Conservation (phyloP, 1,140 invertebrate species). For the Rhopalosiphum padi region DNA sequence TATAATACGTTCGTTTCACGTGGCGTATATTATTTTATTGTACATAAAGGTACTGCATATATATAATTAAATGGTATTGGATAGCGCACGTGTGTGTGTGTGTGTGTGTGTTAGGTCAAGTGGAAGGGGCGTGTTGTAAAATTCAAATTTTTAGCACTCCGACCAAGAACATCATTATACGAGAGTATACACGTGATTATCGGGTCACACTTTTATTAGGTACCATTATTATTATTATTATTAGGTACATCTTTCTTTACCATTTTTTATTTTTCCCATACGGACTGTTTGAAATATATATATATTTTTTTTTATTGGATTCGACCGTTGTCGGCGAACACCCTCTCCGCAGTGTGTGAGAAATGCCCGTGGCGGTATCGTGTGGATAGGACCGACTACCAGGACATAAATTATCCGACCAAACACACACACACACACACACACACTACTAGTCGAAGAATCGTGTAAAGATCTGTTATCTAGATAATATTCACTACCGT, state of each 20-base stretch:
- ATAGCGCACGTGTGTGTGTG: neutral
- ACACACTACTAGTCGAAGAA: too few relatives aligned
- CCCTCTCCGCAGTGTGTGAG: constrained; percentile 30
- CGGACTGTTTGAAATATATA: neutral
- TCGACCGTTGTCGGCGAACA: constrained; percentile 21
- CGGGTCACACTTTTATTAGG: constrained; percentile 25
- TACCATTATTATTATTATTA: constrained; percentile 17
- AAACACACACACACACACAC: neutral
- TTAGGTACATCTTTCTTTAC: constrained; percentile 31
- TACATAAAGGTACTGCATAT: neutral
- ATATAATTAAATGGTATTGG: constrained; percentile 2
- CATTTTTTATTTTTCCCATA: constrained; percentile 16
- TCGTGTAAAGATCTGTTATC: constrained; percentile 45
- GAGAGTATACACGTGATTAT: neutral
- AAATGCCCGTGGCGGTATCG: constrained; percentile 35
- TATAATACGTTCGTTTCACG: neutral
- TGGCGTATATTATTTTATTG: neutral
- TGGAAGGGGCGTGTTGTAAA: neutral
- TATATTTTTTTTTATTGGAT: neutral
- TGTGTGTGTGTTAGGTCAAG: neutral
- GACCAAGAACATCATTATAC: neutral
- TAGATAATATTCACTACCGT: constrained; percentile 23
- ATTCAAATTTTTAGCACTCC: constrained; percentile 18
- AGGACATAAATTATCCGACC: constrained; percentile 28
- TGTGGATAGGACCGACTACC: constrained; percentile 14